These are phyloP conservation scores for Cetoscarus ocellatus DNA, from an alignment of 2,797 vertebrate species.

Conservation along the genomic window DNA sequence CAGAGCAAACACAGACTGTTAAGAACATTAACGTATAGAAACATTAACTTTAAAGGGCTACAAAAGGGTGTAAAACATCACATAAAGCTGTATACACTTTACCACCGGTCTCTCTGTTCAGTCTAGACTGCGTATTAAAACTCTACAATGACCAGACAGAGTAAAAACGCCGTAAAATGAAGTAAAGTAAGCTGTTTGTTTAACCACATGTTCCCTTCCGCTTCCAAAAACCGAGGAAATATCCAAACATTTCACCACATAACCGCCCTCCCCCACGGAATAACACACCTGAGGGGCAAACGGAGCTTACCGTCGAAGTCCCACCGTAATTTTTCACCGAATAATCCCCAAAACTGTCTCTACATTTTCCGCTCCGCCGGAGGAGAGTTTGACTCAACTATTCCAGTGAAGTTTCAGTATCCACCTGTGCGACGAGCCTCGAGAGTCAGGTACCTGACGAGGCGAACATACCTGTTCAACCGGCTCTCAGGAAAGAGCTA, in stretches of 20 bases:
- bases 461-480: slow-evolving; percentile 2
- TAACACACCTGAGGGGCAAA: neutral
- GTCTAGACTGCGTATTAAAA: too few species aligned
- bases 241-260: neutral
- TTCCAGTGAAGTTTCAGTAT: neutral
- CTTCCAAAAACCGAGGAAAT: neutral
- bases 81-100: neutral
- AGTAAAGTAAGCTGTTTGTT: neutral
- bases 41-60: slow-evolving; percentile 17
- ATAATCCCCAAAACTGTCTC: neutral
- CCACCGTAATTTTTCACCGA: fast-evolving
- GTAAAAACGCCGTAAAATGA: neutral
- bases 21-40: neutral
- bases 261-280: fast-evolving
- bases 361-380: too few species aligned
- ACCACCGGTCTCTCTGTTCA: neutral
- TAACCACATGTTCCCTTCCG: slow-evolving; percentile 19
- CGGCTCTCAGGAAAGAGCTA: neutral
- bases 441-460: neutral
- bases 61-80: neutral
- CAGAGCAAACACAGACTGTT: neutral
- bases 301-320: slow-evolving; percentile 4
- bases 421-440: neutral
- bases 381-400: too few species aligned
- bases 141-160: neutral